Evolutionary conservation across 1,140 invertebrate genomes (phyloP), one percentile per base, ranked within the genome.

Genomic region (Batillaria attramentaria): DNA sequence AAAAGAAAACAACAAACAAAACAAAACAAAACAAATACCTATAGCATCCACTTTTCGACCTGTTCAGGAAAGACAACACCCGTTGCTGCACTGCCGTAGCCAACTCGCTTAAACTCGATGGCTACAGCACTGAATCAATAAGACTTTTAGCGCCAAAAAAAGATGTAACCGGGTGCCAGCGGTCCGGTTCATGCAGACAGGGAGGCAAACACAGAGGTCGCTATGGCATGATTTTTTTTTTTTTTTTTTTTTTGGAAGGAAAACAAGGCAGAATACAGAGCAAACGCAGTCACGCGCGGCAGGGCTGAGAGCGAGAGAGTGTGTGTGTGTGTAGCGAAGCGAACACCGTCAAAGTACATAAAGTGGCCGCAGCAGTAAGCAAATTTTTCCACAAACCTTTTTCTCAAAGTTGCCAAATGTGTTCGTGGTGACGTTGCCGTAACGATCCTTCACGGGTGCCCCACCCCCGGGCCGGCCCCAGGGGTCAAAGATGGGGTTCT

Each of bases 381-480:
- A 31, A 4, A 0, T 24, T 72, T 24, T n/a, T 1, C 37, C 42
- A 8, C n/a, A 3, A 4, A 75, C 73, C 54, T 75, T 62, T n/a
- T 31, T 41, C 46, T 78, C 72, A 5, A 85, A 72, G 41, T 83
- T 81, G 18, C 86, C 84, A 41, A 79, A 80, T 10, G 87, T 46
- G n/a, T 79, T 54, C 35, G 86, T 83, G 3, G 77, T 78, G 4
- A 83, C 54, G 35, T 84, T 86, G 3, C 87, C 87, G 3, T 82
- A 54, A 5, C 42, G 39, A 74, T 88, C 86, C 37, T 42, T 68
- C 4, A 86, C 72, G 28, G 88, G 88, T 16, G 88, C 88, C 6
- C 88, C 88, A 28, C 79, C 85, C 10, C 88, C 88, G 0, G 82
- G 78, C n/a, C 78, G 68, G 20, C 87, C 86, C 72, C 83, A 89